A percentile compares a stretch with the other conserved stretches of the same genome.
phyloP scores from a whole-genome alignment of 2,888 invertebrate genomes.

The Tigriopus californicus region DNA sequence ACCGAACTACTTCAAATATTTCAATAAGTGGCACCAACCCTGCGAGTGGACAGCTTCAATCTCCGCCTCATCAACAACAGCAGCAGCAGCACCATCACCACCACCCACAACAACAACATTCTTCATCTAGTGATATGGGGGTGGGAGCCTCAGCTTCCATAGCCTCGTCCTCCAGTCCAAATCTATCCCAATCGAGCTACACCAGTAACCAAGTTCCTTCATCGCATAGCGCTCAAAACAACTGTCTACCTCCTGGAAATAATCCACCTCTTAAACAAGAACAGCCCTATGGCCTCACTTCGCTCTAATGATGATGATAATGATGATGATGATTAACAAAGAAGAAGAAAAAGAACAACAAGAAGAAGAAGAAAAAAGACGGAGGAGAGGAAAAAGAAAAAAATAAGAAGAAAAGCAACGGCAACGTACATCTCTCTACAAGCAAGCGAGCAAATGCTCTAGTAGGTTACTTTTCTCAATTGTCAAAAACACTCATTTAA shows the following conservation, averaged over 20 bases:
- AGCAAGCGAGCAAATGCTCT: no score
- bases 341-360: not conserved
- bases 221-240: not conserved
- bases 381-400: not conserved
- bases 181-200: no score
- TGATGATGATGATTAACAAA: not conserved
- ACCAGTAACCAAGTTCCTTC: no score
- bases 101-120: not conserved
- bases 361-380: no score
- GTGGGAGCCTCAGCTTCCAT: not conserved
- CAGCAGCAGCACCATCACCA: not conserved
- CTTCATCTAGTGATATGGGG: not conserved
- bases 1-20: not conserved
- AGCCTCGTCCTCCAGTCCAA: not conserved
- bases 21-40: not conserved
- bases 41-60: not conserved
- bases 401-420: not conserved
- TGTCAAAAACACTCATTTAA: no score
- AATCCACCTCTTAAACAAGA: slow-evolving; percentile 6
- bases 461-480: no score
- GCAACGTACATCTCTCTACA: no score
- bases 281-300: slow-evolving; percentile 10
- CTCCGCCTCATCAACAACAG: not conserved
- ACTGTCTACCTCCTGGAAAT: not conserved
- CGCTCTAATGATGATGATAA: not conserved